Evolutionary conservation across 2,797 vertebrate species (phyloP).

Genomic region (Pseudocheirus occidentalis): DNA sequence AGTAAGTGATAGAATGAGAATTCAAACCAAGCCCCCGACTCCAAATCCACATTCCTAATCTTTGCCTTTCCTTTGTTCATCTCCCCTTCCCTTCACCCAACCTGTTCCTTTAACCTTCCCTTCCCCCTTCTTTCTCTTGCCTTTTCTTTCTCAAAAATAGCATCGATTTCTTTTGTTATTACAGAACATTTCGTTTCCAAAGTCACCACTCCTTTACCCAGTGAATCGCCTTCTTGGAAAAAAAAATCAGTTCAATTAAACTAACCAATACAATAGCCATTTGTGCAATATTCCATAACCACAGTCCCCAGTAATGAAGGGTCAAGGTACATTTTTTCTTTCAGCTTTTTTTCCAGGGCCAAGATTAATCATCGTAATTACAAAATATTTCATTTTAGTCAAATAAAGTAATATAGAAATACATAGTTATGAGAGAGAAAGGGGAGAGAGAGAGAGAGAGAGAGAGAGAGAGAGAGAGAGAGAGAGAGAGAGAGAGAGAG

Average conservation of each 20-base stretch:
- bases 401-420: neutral
- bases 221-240: neutral
- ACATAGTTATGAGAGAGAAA: neutral
- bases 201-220: neutral
- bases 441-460: rapidly evolving
- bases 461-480: neutral
- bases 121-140: neutral
- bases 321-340: neutral
- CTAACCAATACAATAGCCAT: neutral
- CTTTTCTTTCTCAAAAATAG: neutral
- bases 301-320: neutral
- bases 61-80: neutral
- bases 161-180: neutral
- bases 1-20: neutral
- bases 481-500: neutral
- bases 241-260: neutral
- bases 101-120: neutral
- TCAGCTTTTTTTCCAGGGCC: neutral
- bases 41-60: neutral
- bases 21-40: neutral
- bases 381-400: neutral
- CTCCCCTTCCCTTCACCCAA: neutral
- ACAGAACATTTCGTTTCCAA: neutral
- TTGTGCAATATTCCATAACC: neutral
- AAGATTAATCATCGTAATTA: neutral